These are phyloP conservation scores for Epinotia demarniana DNA, from an alignment of 2,888 invertebrate genomes.

Conservation along the genomic window DNA sequence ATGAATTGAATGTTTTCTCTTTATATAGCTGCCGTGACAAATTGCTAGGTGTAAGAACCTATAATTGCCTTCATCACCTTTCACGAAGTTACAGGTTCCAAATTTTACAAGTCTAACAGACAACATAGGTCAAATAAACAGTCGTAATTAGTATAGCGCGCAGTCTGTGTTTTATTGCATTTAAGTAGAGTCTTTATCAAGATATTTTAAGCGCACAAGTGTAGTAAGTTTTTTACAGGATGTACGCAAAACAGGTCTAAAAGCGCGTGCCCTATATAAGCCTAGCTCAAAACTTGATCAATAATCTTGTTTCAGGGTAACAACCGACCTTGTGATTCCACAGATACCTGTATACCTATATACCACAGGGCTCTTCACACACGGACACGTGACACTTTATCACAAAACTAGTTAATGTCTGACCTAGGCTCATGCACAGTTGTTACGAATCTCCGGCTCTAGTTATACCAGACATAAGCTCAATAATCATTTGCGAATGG, in stretches of 20 bases:
- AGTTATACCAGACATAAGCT: not conserved
- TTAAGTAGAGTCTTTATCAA: too few relatives aligned
- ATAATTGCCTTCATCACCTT: too few relatives aligned
- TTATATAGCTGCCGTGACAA: too few relatives aligned
- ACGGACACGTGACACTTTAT: not conserved
- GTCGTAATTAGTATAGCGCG: too few relatives aligned
- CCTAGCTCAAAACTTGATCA: constrained; percentile 28
- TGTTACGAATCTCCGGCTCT: not conserved
- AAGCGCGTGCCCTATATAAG: constrained; percentile 26
- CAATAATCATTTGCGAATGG: not conserved
- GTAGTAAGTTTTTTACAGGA: not conserved
- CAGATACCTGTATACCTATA: constrained; percentile 7
- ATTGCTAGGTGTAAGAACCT: too few relatives aligned
- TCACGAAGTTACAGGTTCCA: too few relatives aligned
- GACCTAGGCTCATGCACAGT: not conserved
- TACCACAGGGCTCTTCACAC: not conserved
- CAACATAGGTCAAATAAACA: too few relatives aligned
- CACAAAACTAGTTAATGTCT: not conserved
- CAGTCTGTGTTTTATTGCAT: too few relatives aligned
- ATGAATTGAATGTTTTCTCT: too few relatives aligned
- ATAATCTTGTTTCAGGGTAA: constrained; percentile 30
- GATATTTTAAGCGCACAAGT: not conserved
- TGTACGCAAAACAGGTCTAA: constrained; percentile 15
- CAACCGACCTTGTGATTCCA: constrained; percentile 35
- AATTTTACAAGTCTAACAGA: too few relatives aligned